phyloP scores from a whole-genome alignment of 2,113 vertebrate species.

The Macrotus californicus region DNA sequence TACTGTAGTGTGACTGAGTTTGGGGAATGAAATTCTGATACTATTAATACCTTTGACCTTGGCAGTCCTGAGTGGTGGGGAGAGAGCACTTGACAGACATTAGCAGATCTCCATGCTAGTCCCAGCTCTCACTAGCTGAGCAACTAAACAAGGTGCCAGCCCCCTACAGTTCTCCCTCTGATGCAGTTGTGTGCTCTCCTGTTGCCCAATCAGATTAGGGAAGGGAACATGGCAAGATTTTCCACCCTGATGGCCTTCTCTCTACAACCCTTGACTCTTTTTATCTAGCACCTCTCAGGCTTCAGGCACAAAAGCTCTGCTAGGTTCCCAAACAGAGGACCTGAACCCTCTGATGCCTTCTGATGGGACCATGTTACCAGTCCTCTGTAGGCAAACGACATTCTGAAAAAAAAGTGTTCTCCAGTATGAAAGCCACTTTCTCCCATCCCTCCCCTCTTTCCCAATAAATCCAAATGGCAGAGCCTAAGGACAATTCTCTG shows the following conservation, averaged over 20 bases:
- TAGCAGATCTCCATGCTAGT: neutral
- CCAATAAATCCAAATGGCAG: neutral
- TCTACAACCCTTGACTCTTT: neutral
- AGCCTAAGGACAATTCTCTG: neutral
- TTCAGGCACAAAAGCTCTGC: neutral
- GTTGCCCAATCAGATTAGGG: neutral
- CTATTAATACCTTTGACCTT: neutral
- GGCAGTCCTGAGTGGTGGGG: neutral
- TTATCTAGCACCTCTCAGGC: neutral
- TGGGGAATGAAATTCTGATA: neutral
- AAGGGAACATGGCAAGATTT: no score
- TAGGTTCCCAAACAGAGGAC: neutral
- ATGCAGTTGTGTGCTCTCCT: no score
- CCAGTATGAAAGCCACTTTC: neutral
- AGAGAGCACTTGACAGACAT: neutral
- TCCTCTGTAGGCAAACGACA: neutral
- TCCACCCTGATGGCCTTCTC: neutral
- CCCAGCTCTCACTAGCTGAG: neutral
- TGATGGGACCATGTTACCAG: neutral
- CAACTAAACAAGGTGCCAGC: neutral
- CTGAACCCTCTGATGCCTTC: neutral
- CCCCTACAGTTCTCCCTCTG: neutral
- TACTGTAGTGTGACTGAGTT: no score
- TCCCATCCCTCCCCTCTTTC: neutral
- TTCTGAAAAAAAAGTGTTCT: neutral